Evolutionary conservation across 2,113 vertebrate species (phyloP).

Genomic region (Oryzias woworae): DNA sequence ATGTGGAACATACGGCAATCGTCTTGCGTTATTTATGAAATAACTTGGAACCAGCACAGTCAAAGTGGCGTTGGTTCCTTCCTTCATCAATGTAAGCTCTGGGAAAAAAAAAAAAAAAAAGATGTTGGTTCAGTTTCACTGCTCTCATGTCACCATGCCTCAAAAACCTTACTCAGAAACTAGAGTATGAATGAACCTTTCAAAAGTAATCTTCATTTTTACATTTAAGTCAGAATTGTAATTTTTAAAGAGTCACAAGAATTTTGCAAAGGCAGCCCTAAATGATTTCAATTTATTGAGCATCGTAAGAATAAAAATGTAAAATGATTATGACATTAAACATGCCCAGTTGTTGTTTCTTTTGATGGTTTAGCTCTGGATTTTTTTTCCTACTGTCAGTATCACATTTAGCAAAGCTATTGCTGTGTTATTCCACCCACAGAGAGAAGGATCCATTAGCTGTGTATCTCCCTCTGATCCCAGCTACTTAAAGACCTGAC

Average conservation of each 20-base stretch:
- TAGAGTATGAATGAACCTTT: constrained; percentile 1
- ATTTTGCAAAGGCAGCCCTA: neutral
- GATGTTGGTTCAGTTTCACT: neutral
- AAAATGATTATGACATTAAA: constrained; percentile 22
- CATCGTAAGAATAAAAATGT: constrained; percentile 12
- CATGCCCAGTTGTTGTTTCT: constrained; percentile 21
- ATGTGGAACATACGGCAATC: neutral
- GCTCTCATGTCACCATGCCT: constrained; percentile 1
- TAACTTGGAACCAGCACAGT: constrained; percentile 1
- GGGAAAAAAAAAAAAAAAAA: too few species aligned
- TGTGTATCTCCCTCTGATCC: constrained; percentile 71
- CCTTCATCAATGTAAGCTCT: constrained; percentile 1
- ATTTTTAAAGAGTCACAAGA: neutral
- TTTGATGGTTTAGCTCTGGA: constrained; percentile 21
- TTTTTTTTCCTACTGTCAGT: constrained; percentile 8
- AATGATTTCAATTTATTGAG: neutral
- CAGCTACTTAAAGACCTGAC: constrained; percentile 75
- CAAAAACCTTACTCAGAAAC: neutral
- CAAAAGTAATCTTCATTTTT: neutral
- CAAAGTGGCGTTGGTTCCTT: neutral
- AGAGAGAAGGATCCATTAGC: constrained; percentile 72
- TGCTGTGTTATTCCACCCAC: constrained; percentile 68
- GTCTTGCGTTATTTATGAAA: constrained; percentile 1
- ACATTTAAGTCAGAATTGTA: neutral
- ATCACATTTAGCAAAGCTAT: constrained; percentile 51